Evolutionary conservation across 2,888 invertebrate genomes (phyloP).

Genomic region (Seira sanloemensis): DNA sequence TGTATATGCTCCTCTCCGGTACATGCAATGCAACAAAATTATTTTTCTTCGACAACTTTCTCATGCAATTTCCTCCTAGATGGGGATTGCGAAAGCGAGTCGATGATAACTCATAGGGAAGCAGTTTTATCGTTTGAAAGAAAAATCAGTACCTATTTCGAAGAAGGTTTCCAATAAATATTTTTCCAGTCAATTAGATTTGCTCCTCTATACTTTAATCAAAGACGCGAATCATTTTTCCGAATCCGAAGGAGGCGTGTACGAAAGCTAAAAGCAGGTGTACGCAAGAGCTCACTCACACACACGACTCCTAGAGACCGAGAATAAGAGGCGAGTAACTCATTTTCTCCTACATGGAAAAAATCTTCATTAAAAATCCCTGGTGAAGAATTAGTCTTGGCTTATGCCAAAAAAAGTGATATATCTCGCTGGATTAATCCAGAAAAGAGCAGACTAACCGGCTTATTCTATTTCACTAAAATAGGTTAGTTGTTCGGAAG

Average conservation of each 20-base stretch:
- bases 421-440: not conserved
- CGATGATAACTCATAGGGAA: not conserved
- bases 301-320: too few species aligned
- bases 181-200: not conserved
- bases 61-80: not conserved
- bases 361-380: slow-evolving; percentile 4
- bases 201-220: not conserved
- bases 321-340: too few species aligned
- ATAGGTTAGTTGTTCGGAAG: too few species aligned
- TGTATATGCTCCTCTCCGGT: too few species aligned
- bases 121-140: not conserved
- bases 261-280: not conserved
- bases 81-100: not conserved
- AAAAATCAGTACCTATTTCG: not conserved
- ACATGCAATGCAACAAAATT: too few species aligned
- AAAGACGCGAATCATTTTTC: not conserved
- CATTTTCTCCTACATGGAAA: too few species aligned
- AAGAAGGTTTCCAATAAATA: not conserved
- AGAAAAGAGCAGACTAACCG: not conserved
- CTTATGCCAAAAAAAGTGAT: not conserved
- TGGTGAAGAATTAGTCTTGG: not conserved
- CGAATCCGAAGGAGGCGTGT: not conserved
- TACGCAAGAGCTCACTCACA: too few species aligned
- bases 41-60: too few species aligned
- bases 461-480: not conserved